phyloP scores from a whole-genome alignment of 2,113 vertebrate genomes.

The Patagioenas fasciata region DNA sequence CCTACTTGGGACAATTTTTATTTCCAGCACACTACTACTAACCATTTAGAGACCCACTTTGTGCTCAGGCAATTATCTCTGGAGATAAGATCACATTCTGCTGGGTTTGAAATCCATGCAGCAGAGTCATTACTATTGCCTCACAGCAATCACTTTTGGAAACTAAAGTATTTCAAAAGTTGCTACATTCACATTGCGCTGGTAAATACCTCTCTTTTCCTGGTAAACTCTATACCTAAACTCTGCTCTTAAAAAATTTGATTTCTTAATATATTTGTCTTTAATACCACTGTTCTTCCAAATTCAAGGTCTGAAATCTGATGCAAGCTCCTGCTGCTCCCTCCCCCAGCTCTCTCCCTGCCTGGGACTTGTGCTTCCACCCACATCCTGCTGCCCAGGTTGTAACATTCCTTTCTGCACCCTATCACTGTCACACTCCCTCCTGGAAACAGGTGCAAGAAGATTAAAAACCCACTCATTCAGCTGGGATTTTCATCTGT shows the following conservation, averaged over 20 bases:
- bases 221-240: neutral
- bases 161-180: neutral
- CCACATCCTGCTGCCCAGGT: slow-evolving; percentile 57
- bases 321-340: neutral
- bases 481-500: slow-evolving; percentile 67
- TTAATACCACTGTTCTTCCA: neutral
- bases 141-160: neutral
- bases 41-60: neutral
- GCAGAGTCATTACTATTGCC: neutral
- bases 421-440: slow-evolving; percentile 63
- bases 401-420: slow-evolving; percentile 66
- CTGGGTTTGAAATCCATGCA: neutral
- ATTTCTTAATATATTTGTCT: neutral
- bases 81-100: neutral
- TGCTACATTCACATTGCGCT: neutral
- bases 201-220: neutral
- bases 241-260: neutral
- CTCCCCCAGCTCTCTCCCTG: neutral
- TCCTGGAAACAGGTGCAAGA: slow-evolving; percentile 67
- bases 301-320: neutral
- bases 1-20: neutral
- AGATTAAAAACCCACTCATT: slow-evolving; percentile 62
- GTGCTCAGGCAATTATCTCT: neutral
- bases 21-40: neutral
- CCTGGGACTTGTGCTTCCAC: neutral